Evolutionary conservation across 2,888 invertebrate genomes (phyloP), one percentile per base, ranked within the genome.

Genomic region (Altica lythri): DNA sequence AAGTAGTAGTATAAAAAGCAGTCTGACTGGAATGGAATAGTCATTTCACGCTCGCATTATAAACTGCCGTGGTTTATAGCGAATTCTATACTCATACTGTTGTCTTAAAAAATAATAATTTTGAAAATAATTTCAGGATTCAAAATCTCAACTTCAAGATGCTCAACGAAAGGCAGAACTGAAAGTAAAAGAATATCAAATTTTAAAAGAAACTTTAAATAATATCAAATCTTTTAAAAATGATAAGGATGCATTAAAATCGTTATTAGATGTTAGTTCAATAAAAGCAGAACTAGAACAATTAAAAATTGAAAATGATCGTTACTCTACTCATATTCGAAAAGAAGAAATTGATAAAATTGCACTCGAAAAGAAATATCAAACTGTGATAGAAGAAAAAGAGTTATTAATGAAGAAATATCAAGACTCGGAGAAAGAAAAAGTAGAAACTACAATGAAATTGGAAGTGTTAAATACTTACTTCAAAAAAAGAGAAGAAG

Each of bases 401-500:
- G 73, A 77, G 34, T 75, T 75, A 42, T 73, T 86, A 10, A 80
- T 80, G 56, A 79, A 80, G 55, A 83, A 83, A 62, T 83, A 81
- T 64, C 81, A 82, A 67, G 76, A 82, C 61, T 85, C 86, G 1
- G 87, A 89, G 67, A 83, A 83, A 60, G 86, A 86, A 52, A 86
- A 85, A 67, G 81, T 84, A 0, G 93, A 94, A 72, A 88, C 92
- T 0, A 82, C 86, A 65, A 93, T 92, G 0, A 85, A 90, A 66
- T 80, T 95, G 1, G 90, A 91, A 70, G 93, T 95, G 1, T 79
- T 95, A 30, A 88, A 90, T 0, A 88, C 87, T 70, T 95, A 94
- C 75, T 95, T 95, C 78, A 91, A 93, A 69, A 92, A 95, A 61
- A 88, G 91, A 66, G 95, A 95, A 75, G 82, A 86, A 9, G 89